phyloP scores from a whole-genome alignment of 2,888 invertebrate genomes.

The Steinernema carpocapsae region DNA sequence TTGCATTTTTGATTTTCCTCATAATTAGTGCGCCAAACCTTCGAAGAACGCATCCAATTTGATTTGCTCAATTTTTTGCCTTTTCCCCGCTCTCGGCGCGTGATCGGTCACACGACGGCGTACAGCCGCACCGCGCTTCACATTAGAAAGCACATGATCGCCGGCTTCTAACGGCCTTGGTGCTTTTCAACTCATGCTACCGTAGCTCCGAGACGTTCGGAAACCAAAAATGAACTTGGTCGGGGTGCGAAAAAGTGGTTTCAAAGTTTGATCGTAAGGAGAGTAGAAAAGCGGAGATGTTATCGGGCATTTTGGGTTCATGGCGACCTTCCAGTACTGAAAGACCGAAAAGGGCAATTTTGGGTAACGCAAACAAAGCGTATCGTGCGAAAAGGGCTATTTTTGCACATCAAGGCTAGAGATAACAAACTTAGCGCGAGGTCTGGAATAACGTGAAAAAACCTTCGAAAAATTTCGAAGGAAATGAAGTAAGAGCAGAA shows the following conservation, averaged over 20 bases:
- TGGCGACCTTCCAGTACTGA: not conserved
- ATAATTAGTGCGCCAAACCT: too few relatives aligned
- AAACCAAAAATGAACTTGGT: constrained; percentile 8
- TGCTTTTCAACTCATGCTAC: not conserved
- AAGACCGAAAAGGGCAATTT: too few relatives aligned
- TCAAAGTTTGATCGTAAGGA: not conserved
- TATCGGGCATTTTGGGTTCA: not conserved
- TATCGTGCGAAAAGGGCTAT: too few relatives aligned
- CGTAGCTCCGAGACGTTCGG: constrained; percentile 21
- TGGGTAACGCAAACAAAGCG: too few relatives aligned
- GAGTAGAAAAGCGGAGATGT: not conserved
- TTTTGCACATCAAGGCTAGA: too few relatives aligned
- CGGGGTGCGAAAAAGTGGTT: constrained; percentile 9
- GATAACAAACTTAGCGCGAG: too few relatives aligned
- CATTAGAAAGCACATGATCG: constrained; percentile 14
- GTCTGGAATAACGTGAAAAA: too few relatives aligned
- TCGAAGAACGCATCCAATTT: not conserved
- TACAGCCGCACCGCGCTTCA: not conserved
- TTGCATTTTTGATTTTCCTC: too few relatives aligned
- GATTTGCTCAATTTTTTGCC: not conserved
- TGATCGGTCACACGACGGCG: constrained; percentile 18
- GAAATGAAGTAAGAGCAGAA: too few relatives aligned
- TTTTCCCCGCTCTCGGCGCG: not conserved
- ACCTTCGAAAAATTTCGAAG: too few relatives aligned
- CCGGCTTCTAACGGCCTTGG: not conserved